Conservation (phyloP, 2,888 invertebrate species). For the Psylliodes chrysocephalus region DNA sequence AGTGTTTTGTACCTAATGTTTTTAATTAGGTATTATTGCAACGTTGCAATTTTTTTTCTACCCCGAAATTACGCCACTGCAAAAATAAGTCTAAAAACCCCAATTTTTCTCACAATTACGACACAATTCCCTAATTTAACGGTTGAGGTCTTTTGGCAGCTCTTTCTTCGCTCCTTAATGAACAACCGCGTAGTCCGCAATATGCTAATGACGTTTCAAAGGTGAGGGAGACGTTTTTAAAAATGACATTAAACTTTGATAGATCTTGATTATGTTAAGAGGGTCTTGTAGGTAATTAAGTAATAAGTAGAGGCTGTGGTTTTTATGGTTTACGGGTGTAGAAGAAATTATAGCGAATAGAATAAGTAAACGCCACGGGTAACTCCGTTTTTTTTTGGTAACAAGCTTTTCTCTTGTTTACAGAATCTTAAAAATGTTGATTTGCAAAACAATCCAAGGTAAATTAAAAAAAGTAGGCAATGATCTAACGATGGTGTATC, state of each 20-base stretch:
- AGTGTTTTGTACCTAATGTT: too few relatives aligned
- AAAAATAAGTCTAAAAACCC: neutral
- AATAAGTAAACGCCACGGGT: too few relatives aligned
- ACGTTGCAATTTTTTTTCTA: too few relatives aligned
- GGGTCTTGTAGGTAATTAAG: neutral
- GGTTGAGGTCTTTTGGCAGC: slow-evolving; percentile 1
- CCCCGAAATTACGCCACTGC: neutral
- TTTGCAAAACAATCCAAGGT: too few relatives aligned
- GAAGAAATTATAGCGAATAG: too few relatives aligned
- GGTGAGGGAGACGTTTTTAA: neutral
- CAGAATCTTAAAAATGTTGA: too few relatives aligned
- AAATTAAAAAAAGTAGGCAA: too few relatives aligned
- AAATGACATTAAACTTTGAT: neutral
- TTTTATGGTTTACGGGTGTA: neutral
- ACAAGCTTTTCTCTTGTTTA: too few relatives aligned
- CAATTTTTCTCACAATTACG: neutral
- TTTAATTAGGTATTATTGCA: too few relatives aligned
- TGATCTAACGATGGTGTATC: too few relatives aligned
- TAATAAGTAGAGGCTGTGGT: neutral
- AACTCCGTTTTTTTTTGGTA: too few relatives aligned
- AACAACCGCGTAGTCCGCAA: neutral
- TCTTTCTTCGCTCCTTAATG: slow-evolving; percentile 2
- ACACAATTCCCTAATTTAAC: neutral
- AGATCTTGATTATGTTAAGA: neutral
- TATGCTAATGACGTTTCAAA: neutral